Evolutionary conservation across 2,797 vertebrate genomes (phyloP).

Genomic region (Xiphorhynchus erythropygius): DNA sequence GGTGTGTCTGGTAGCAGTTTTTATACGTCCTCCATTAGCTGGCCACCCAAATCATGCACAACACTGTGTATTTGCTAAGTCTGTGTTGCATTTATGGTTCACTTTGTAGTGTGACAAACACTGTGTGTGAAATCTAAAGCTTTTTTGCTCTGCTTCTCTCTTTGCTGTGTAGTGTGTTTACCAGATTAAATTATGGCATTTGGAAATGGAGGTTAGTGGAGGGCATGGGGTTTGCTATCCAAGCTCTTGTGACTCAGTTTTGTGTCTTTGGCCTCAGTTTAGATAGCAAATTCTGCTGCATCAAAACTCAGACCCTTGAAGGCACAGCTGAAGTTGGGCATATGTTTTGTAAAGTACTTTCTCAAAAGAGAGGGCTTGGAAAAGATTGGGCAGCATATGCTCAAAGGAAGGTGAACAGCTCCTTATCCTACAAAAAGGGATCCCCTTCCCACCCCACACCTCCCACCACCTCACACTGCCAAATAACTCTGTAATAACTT

Average conservation of each 20-base stretch:
- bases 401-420: not conserved
- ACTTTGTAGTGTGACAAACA: not conserved
- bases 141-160: not conserved
- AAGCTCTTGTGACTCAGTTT: not conserved
- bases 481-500: not conserved
- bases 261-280: not conserved
- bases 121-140: not conserved
- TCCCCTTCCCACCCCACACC: rapidly evolving
- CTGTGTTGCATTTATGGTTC: not conserved
- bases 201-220: not conserved
- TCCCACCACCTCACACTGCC: not conserved
- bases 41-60: not conserved
- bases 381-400: not conserved
- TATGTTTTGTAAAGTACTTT: not conserved
- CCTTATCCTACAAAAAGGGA: not conserved
- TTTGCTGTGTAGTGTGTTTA: not conserved
- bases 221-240: not conserved
- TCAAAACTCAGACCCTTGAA: not conserved
- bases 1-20: not conserved
- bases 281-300: not conserved
- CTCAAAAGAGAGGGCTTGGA: not conserved
- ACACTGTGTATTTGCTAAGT: not conserved
- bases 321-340: not conserved
- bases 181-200: not conserved
- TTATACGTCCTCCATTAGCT: not conserved